phyloP scores from a whole-genome alignment of 2,888 invertebrate species.

The Tethea ocularis region DNA sequence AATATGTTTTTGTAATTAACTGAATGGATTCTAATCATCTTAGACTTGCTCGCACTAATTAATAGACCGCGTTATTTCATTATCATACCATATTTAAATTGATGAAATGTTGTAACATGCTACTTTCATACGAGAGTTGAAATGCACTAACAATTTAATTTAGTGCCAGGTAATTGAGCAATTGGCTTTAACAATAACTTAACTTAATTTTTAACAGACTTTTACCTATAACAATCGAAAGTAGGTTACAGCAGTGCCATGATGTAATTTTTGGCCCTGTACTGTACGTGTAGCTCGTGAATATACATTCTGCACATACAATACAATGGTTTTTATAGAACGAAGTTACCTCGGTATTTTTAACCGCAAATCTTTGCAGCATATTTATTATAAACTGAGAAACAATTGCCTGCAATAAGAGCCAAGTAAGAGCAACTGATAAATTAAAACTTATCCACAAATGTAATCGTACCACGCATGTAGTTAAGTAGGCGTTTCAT shows the following conservation, averaged over 20 bases:
- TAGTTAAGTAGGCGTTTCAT: not conserved
- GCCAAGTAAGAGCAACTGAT: not conserved
- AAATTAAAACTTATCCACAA: not conserved
- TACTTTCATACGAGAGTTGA: not conserved
- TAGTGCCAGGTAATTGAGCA: conserved; percentile 12
- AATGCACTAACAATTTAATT: too few relatives aligned
- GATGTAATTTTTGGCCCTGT: conserved; percentile 63
- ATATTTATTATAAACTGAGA: not conserved
- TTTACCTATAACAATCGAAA: conserved; percentile 50
- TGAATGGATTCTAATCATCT: not conserved
- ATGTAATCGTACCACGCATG: not conserved
- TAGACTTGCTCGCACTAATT: not conserved
- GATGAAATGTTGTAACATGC: not conserved
- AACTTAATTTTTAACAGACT: conserved; percentile 35
- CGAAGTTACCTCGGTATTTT: conserved; percentile 14
- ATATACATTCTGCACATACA: conserved; percentile 33
- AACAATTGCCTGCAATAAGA: not conserved
- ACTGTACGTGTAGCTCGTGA: conserved; percentile 35
- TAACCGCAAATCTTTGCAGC: not conserved
- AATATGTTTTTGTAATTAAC: not conserved
- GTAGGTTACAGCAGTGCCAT: conserved; percentile 55
- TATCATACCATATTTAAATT: not conserved
- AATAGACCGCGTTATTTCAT: not conserved
- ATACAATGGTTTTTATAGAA: conserved; percentile 18
- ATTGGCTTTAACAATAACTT: conserved; percentile 39